phyloP scores from a whole-genome alignment of 2,888 invertebrate species.

The Drosophila acutilabella region DNA sequence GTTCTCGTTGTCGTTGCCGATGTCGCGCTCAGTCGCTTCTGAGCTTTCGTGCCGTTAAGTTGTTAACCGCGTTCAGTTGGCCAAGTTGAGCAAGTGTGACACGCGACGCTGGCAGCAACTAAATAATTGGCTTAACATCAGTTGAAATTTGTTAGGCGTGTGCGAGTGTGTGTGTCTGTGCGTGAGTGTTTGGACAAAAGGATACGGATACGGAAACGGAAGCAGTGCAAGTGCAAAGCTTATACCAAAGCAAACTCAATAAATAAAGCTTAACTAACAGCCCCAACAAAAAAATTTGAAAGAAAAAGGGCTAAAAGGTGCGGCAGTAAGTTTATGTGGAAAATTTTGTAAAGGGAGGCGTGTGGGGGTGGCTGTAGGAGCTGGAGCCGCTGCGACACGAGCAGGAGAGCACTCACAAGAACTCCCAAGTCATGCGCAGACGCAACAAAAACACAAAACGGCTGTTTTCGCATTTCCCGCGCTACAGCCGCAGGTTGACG shows the following conservation, averaged over 20 bases:
- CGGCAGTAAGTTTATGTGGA: constrained; percentile 52
- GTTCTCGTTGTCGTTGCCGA: constrained; percentile 11
- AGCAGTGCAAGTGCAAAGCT: constrained; percentile 26
- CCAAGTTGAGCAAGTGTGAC: constrained; percentile 15
- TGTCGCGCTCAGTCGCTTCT: constrained; percentile 59
- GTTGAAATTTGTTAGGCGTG: constrained; percentile 50
- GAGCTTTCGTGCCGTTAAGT: constrained; percentile 73
- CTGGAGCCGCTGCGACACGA: constrained; percentile 36
- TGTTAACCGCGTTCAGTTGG: constrained; percentile 41
- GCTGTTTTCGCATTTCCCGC: constrained; percentile 80
- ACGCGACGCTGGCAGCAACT: constrained; percentile 52
- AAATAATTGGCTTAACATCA: constrained; percentile 67
- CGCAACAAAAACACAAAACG: constrained; percentile 75
- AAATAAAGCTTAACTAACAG: constrained; percentile 11
- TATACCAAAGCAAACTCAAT: constrained; percentile 5
- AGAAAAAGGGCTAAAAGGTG: constrained; percentile 42
- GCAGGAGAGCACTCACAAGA: constrained; percentile 4
- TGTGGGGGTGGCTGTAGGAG: constrained; percentile 17
- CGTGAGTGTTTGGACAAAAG: constrained; percentile 12
- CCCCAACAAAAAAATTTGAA: constrained; percentile 14
- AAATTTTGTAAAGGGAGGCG: constrained; percentile 22
- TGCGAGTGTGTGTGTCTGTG: constrained; percentile 14
- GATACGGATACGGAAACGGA: constrained; percentile 3
- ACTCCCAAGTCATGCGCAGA: constrained; percentile 64
- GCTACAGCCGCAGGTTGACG: constrained; percentile 71